Base-by-base conservation (phyloP, 2,888 invertebrate genomes). In the Polydrusus pterygomalis region DNA sequence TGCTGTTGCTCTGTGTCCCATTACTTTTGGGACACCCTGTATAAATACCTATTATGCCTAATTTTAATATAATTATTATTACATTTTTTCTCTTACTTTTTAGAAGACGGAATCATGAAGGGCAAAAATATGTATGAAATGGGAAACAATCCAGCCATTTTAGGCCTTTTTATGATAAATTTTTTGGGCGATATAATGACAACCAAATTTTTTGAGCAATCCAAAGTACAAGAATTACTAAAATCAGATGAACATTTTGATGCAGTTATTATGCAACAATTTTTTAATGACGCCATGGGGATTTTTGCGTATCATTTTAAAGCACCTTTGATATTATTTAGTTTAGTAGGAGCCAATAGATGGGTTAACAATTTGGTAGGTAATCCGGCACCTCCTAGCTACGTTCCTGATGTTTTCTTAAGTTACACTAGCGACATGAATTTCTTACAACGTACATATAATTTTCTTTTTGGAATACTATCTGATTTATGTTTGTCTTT, bases 371-470 rank as follows among this genome's bases (percentile, higher is more conserved):
- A 87, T 65, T 85, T 87, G 78, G 87, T 89, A 83, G 90, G 89
- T 0, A 84, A 88, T 63, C 87, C 90, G 2, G 84, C 86, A 0
- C 89, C 89, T 0, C 88, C 87, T 80, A 88, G 90, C 0, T 89
- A 89, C 82, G 87, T 90, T 43, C 89, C 90, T 0, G 75, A 78
- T 47, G 7, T 71, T 8, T 40, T 77, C 0, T 51, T 77, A 30
- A 63, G 60, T 18, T 75, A 65, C 9, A 43, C 34, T n/a, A 20
- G 38, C 11, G 83, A 83, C 60, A 89, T 90, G 85, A 89, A 85
- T 34, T 91, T 93, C 78, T 84, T 84, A 82, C 88, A 90, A 79
- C 84, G 93, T 78, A 56, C 91, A 0, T 83, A 87, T 30, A 92
- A 91, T 81, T 85, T 89, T 0, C 87, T 87, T 1, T 81, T 83